Evolutionary conservation across 2,888 invertebrate genomes (phyloP), one percentile per base, ranked within the genome.

Genomic region (Lepidochitona cinerea): DNA sequence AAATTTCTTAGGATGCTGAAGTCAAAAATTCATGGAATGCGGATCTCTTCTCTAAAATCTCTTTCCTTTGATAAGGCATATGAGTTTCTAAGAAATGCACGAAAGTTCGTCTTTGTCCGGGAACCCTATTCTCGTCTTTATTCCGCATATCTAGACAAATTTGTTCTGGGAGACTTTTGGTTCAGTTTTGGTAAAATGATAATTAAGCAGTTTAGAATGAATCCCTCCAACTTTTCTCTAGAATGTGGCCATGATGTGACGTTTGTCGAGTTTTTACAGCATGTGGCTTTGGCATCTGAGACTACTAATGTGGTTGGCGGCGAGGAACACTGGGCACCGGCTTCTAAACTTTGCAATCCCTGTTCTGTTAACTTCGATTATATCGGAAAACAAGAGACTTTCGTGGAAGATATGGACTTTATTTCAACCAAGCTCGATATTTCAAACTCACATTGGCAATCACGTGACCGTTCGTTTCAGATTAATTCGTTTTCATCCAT

Each of bases 71-170:
- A 59, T 32, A 23, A 59, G 9, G 5, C 59, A 23, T 7, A 4
- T 49, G 4, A 49, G 23, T 49, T 49, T 49, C 23, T 49, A 23
- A 49, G 23, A 7, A n/a, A 18, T 2, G 18, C 49, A 2, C 32
- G 23, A 32, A 52, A 75, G 12, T 69, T 79, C 35, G 41, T 79
- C 66, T 75, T 79, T 32, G 72, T 71, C 18, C 59, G 79, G 14
- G 67, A 79, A 9, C 79, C 79, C 0, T 75, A 75, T 70, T 71
- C 75, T 29, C 69, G 79, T 23, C 71, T 79, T 14, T 79, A 71
- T 74, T 75, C 79, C 1, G 76, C 76, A 7, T 79, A 73, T 59
- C 37, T 79, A 26, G 79, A 79, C 53, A 79, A 79, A 41, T 74
- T 79, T 70, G 68, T 75, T 14, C 75, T 79, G 4, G 66, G 75